phyloP scores from a whole-genome alignment of 2,113 vertebrate genomes.

The Dicerorhinus sumatrensis region DNA sequence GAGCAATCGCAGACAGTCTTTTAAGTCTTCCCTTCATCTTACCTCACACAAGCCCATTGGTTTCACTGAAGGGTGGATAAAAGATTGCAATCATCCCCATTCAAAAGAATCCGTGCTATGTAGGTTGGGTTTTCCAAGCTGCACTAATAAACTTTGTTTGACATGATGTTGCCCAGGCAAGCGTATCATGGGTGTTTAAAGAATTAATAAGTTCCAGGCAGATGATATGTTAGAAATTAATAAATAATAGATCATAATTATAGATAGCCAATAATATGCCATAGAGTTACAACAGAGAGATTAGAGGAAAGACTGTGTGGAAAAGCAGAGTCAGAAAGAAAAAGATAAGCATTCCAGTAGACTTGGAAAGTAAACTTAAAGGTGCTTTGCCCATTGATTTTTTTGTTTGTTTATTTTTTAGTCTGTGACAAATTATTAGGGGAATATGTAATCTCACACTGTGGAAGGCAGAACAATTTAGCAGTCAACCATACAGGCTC shows the following conservation, averaged over 20 bases:
- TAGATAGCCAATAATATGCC: conserved; percentile 67
- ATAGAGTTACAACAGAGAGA: conserved; percentile 7
- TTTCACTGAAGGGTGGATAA: background rate
- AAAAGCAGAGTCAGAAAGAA: background rate
- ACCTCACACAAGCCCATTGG: background rate
- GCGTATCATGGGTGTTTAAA: conserved; percentile 58
- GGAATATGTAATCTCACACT: background rate
- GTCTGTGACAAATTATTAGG: background rate
- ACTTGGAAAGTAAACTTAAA: background rate
- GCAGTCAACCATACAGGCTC: background rate
- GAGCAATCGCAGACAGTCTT: background rate
- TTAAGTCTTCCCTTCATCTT: background rate
- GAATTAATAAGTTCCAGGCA: conserved; percentile 69
- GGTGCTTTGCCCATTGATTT: background rate
- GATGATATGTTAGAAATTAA: conserved; percentile 71
- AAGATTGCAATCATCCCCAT: conserved; percentile 26
- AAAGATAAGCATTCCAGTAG: background rate
- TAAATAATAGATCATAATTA: conserved; percentile 78
- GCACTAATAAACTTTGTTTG: conserved; percentile 69
- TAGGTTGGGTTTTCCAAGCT: conserved; percentile 61
- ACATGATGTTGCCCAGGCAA: conserved; percentile 61
- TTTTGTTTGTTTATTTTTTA: background rate
- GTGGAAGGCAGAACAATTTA: background rate
- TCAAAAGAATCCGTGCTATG: background rate
- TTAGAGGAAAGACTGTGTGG: background rate